Evolutionary conservation across 2,113 vertebrate genomes (phyloP).

Genomic region (Rafetus swinhoei): DNA sequence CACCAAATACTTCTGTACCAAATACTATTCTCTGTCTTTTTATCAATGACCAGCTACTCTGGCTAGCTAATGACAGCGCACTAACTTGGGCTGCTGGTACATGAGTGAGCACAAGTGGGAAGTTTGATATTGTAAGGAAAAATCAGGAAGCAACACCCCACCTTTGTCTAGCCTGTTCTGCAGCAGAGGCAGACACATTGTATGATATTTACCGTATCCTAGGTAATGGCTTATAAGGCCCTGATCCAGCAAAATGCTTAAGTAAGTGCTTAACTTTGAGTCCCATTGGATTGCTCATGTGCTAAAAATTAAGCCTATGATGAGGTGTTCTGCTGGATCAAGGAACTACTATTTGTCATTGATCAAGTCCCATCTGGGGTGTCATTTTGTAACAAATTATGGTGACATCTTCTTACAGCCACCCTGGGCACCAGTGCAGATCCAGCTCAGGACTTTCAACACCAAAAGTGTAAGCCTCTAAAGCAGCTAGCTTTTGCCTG

Average conservation of each 20-base stretch:
- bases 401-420: neutral
- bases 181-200: neutral
- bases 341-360: neutral
- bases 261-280: constrained; percentile 11
- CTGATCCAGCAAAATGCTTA: neutral
- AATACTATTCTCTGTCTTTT: neutral
- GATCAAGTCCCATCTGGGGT: neutral
- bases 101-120: constrained; percentile 34
- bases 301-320: neutral
- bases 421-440: rapidly evolving
- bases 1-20: neutral
- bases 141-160: constrained; percentile 18
- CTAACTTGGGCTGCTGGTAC: neutral
- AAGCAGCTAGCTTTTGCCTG: neutral
- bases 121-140: constrained; percentile 29
- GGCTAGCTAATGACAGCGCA: neutral
- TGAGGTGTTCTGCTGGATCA: constrained; percentile 30
- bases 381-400: neutral
- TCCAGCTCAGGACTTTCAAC: neutral
- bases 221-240: neutral
- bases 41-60: neutral
- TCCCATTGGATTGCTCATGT: neutral
- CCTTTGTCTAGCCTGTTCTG: neutral
- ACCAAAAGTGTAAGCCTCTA: neutral
- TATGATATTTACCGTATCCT: neutral